These are phyloP conservation scores for Triplophysa dalaica DNA, from an alignment of 2,113 vertebrate species.

Conservation along the genomic window DNA sequence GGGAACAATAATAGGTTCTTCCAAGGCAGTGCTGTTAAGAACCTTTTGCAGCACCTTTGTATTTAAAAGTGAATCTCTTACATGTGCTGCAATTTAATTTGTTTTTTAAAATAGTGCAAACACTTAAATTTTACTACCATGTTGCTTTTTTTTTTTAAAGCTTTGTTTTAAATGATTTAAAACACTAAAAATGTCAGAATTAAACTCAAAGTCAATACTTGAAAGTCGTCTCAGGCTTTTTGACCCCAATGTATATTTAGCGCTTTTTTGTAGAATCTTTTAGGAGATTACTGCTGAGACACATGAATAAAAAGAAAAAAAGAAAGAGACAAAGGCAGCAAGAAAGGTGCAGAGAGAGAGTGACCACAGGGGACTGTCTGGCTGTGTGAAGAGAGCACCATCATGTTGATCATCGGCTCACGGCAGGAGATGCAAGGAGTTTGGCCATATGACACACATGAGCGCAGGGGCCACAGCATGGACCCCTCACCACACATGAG, in stretches of 20 bases:
- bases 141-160: too few relatives aligned
- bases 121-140: too few relatives aligned
- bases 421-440: background rate
- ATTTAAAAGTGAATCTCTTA: too few relatives aligned
- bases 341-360: background rate
- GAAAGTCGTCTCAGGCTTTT: background rate
- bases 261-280: background rate
- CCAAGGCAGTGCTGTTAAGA: too few relatives aligned
- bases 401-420: background rate
- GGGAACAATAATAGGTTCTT: too few relatives aligned
- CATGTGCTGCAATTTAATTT: too few relatives aligned
- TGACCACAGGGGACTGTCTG: constrained; percentile 16
- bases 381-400: background rate
- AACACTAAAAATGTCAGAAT: too few relatives aligned
- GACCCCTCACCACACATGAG: background rate
- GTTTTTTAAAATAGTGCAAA: too few relatives aligned
- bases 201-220: background rate
- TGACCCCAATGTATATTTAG: background rate
- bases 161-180: too few relatives aligned
- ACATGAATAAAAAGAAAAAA: background rate
- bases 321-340: background rate
- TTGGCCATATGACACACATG: background rate
- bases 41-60: too few relatives aligned
- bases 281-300: background rate
- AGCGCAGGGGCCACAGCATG: background rate